These are phyloP conservation scores for Eciton burchellii DNA, from an alignment of 1,140 invertebrate genomes.

Conservation along the genomic window DNA sequence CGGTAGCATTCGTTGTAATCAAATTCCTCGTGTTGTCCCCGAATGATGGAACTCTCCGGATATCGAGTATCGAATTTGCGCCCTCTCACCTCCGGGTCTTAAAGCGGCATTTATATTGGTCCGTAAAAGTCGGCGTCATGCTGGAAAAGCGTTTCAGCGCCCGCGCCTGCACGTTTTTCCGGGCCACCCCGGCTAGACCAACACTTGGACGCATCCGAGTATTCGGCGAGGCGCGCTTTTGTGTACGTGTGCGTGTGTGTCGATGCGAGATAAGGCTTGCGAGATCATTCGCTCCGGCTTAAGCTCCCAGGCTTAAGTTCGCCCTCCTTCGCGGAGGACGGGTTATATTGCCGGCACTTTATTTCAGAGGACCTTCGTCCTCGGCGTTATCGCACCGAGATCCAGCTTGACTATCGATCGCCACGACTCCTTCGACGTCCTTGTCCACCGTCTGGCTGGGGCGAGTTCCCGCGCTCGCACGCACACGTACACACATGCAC, in stretches of 20 bases:
- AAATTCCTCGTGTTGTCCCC: background rate
- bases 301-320: slow-evolving; percentile 68
- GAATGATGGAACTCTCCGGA: background rate
- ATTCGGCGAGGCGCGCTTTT: slow-evolving; percentile 31
- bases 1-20: background rate
- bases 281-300: slow-evolving; percentile 68
- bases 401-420: slow-evolving; percentile 73
- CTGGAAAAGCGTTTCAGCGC: slow-evolving; percentile 9
- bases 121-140: background rate
- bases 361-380: slow-evolving; percentile 70
- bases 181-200: background rate
- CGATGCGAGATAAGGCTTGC: slow-evolving; percentile 63
- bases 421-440: slow-evolving; percentile 24
- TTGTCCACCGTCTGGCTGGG: slow-evolving; percentile 1
- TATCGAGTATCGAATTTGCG: slow-evolving; percentile 1
- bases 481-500: background rate
- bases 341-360: slow-evolving; percentile 70
- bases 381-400: slow-evolving; percentile 65
- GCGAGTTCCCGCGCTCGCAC: background rate
- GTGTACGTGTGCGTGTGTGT: slow-evolving; percentile 40
- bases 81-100: background rate
- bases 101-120: background rate
- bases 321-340: slow-evolving; percentile 48
- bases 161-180: slow-evolving; percentile 33
- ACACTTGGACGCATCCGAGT: background rate